Percentiles rank a stretch among this genome's conserved stretches.
Evolutionary conservation across 1,140 invertebrate genomes (phyloP).

Genomic region (Drosophila sechellia): DNA sequence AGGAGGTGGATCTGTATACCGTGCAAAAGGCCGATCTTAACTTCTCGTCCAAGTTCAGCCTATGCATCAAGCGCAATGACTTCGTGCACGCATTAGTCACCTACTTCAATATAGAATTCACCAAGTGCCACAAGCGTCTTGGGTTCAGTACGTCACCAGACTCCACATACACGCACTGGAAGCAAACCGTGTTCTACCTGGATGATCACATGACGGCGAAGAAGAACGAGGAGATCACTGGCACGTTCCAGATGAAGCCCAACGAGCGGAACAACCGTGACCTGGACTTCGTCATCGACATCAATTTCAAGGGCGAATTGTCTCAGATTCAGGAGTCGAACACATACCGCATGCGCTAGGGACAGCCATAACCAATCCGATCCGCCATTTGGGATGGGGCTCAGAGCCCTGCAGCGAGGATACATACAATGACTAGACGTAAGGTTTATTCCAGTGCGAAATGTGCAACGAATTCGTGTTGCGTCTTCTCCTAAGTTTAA

Average conservation of each 20-base stretch:
- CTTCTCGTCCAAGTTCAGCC: conserved; percentile 95
- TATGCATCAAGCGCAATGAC: conserved; percentile 95
- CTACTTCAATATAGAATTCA: conserved; percentile 99
- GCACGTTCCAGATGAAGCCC: conserved; percentile 96
- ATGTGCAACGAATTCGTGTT: conserved; percentile 75
- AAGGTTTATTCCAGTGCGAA: conserved; percentile 78
- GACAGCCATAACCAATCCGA: conserved; percentile 23
- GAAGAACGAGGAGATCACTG: conserved; percentile 96
- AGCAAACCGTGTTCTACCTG: conserved; percentile 99
- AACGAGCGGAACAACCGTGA: conserved; percentile 98
- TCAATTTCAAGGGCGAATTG: conserved; percentile 98
- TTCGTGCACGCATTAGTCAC: conserved; percentile 99
- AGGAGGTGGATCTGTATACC: conserved; percentile 99
- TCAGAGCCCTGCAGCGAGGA: conserved; percentile 36
- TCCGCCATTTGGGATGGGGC: conserved; percentile 32
- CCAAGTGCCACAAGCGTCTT: conserved; percentile 98
- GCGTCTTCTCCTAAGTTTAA: conserved; percentile 78
- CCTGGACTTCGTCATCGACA: conserved; percentile 96
- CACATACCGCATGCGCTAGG: conserved; percentile 97
- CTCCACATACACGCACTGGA: conserved; percentile 99
- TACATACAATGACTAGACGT: conserved; percentile 69
- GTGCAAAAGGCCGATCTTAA: conserved; percentile 97
- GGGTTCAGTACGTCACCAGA: conserved; percentile 99
- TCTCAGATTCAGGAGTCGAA: conserved; percentile 95
- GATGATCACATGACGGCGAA: conserved; percentile 98